phyloP scores from a whole-genome alignment of 2,113 vertebrate genomes.

The Trichechus manatus region DNA sequence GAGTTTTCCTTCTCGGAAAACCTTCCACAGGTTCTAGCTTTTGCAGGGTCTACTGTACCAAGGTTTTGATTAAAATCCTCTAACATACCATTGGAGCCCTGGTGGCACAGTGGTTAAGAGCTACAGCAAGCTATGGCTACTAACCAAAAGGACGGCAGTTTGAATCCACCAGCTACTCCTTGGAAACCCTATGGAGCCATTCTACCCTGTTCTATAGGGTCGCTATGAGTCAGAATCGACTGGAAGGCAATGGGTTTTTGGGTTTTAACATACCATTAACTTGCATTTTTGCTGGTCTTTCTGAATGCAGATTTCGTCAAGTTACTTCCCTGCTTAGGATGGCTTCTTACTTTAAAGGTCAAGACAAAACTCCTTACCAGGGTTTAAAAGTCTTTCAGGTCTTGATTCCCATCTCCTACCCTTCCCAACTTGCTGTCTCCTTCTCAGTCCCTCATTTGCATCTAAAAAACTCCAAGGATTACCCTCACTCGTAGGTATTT shows the following conservation, averaged over 20 bases:
- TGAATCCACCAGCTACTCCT: too few relatives aligned
- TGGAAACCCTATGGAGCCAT: too few relatives aligned
- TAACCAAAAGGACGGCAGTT: too few relatives aligned
- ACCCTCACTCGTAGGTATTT: background rate
- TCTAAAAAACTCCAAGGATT: background rate
- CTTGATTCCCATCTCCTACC: background rate
- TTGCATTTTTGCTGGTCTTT: background rate
- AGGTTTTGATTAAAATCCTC: background rate
- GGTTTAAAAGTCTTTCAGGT: background rate
- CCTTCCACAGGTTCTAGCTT: background rate
- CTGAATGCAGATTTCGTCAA: background rate
- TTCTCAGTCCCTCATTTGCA: background rate
- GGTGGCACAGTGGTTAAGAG: too few relatives aligned
- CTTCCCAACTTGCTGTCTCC: background rate
- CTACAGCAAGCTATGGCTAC: too few relatives aligned
- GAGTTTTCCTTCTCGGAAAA: background rate
- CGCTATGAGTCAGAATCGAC: too few relatives aligned
- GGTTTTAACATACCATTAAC: background rate
- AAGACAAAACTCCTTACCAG: background rate
- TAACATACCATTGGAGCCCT: background rate
- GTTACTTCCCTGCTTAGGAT: background rate
- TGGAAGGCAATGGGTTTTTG: too few relatives aligned
- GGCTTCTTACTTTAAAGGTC: background rate
- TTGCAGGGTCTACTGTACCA: background rate
- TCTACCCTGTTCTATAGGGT: too few relatives aligned